A percentile compares a stretch with the other conserved stretches of the same genome.
Evolutionary conservation across 2,797 vertebrate species (phyloP).

Genomic region (Florisuga fusca): DNA sequence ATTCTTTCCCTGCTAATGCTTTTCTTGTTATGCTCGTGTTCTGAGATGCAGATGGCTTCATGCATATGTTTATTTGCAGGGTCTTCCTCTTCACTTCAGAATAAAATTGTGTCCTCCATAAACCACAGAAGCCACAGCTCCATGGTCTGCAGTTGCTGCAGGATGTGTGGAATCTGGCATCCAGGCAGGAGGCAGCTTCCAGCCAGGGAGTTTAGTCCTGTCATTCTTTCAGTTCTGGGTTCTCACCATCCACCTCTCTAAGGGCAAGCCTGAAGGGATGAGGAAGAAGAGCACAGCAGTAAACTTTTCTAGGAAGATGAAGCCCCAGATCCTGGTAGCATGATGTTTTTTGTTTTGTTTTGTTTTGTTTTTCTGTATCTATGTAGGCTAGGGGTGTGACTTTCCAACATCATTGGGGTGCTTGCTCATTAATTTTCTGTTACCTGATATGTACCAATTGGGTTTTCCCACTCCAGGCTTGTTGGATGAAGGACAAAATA

Average conservation of each 20-base stretch:
- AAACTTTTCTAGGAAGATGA: background rate
- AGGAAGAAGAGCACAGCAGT: too few species aligned
- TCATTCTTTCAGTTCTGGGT: background rate
- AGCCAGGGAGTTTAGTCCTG: fast-evolving
- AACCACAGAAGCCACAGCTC: background rate
- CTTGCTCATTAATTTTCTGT: background rate
- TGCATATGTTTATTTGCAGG: fast-evolving
- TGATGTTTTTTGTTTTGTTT: too few species aligned
- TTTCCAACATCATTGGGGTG: fast-evolving
- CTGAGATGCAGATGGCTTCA: background rate
- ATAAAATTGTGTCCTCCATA: fast-evolving
- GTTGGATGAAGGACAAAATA: background rate
- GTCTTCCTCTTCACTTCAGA: background rate
- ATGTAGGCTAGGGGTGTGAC: background rate
- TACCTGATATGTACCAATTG: fast-evolving
- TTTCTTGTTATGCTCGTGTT: background rate
- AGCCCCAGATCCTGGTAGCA: background rate
- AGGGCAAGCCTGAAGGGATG: too few species aligned
- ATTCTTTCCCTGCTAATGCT: background rate
- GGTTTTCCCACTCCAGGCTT: background rate
- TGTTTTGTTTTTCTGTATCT: too few species aligned
- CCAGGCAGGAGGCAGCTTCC: background rate
- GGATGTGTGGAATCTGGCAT: background rate
- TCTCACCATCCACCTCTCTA: background rate
- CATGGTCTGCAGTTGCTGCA: fast-evolving